Evolutionary conservation across 2,888 invertebrate genomes (phyloP).

Genomic region (Ischnus inquisitorius): DNA sequence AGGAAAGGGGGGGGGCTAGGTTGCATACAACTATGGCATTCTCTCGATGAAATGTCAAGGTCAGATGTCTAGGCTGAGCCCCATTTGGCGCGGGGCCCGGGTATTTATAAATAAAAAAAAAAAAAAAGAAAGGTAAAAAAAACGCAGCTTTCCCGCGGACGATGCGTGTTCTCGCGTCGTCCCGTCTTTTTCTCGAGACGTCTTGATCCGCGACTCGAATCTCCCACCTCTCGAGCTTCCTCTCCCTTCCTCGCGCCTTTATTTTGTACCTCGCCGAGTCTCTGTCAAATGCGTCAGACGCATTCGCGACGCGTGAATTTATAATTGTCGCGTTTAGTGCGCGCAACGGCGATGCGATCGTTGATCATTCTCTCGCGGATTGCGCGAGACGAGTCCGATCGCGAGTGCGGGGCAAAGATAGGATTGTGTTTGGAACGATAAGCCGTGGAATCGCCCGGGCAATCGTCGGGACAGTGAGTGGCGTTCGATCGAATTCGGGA

Average conservation of each 20-base stretch:
- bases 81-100: conserved; percentile 79
- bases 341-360: conserved; percentile 1
- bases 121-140: too few relatives aligned
- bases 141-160: conserved; percentile 67
- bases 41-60: conserved; percentile 81
- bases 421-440: too few relatives aligned
- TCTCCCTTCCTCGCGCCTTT: neutral
- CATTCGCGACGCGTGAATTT: conserved; percentile 3
- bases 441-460: conserved; percentile 16
- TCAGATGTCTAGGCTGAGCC: conserved; percentile 79
- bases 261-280: neutral
- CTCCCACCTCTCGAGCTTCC: conserved; percentile 28
- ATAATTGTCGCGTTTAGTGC: conserved; percentile 20
- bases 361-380: conserved; percentile 14
- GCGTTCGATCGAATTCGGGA: conserved; percentile 25
- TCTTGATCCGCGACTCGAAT: conserved; percentile 25
- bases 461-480: neutral
- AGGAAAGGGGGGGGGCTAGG: neutral
- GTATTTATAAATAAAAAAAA: conserved; percentile 79
- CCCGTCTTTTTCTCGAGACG: conserved; percentile 24
- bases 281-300: conserved; percentile 45
- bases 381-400: too few relatives aligned
- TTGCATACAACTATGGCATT: conserved; percentile 52
- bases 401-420: too few relatives aligned
- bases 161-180: conserved; percentile 44